Base-by-base conservation (phyloP, 2,113 vertebrate species). In the Pterophyllum scalare region DNA sequence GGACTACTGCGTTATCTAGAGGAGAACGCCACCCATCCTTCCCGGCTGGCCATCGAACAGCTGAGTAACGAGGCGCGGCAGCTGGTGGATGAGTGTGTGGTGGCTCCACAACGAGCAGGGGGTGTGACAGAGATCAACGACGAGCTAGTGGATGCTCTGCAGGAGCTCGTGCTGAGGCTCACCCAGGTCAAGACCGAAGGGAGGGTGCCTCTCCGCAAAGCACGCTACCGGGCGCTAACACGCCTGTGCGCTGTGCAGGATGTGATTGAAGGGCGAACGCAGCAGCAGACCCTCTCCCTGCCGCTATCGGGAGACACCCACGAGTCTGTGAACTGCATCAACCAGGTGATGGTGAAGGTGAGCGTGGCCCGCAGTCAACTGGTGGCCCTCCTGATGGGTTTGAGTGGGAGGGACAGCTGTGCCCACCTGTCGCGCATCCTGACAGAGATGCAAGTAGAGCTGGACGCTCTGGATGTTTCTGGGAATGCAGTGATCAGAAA, bases 171-270 rank as follows among this genome's bases (percentile, higher is more conserved):
- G 3, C 91, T 99, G 94, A 94, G 95, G 91, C 96, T 99, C 52
- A 98, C 98, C 1, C 98, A 98, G 62, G 96, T 99, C 33, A 99
- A 99, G 94, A 99, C 98, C 0, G 98, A 97, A 24, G 98, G 98
- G 2, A 96, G 97, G 76, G 91, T 97, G 81, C 97, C 97, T 0
- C 88, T 99, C 2, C 96, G 98, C 22, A 99, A 98, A 83, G 98
- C 98, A 0, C 96, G 98, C 4, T 98, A 99, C 70, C 96, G 96
- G 79, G 97, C 98, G 0, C 93, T 99, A 67, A 98, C 97, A 0
- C 97, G 96, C 26, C 87, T 99, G 19, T 99, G 98, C 31, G 97
- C 97, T 0, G 97, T 99, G 7, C 98, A 98, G 90, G 98, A 98
- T 82, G 97, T 99, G 7, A 89, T 99, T 11, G 98, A 99, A 54